phyloP scores from a whole-genome alignment of 2,113 vertebrate genomes.

The Pleuronectes platessa region DNA sequence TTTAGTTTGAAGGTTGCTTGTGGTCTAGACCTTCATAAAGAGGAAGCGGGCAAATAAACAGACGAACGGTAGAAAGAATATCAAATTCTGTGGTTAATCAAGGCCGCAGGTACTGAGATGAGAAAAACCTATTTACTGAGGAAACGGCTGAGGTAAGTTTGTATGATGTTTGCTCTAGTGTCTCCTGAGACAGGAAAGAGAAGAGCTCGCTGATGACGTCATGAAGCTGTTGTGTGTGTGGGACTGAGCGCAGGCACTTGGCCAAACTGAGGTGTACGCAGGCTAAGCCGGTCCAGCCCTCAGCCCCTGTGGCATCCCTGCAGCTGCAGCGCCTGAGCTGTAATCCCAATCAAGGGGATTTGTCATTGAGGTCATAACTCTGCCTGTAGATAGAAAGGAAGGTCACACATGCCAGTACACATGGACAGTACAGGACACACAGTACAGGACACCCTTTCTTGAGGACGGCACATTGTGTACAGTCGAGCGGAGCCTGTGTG shows the following conservation, averaged over 20 bases:
- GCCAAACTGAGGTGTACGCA: slow-evolving; percentile 38
- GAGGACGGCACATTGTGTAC: slow-evolving; percentile 16
- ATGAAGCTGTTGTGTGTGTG: not conserved
- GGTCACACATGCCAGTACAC: slow-evolving; percentile 7
- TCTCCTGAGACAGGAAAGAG: slow-evolving; percentile 2
- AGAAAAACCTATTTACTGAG: not conserved
- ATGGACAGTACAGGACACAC: not conserved
- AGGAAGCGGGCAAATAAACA: not conserved
- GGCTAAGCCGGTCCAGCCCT: slow-evolving; percentile 33
- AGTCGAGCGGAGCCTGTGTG: not conserved
- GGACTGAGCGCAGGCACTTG: slow-evolving; percentile 1
- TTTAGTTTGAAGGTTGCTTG: not conserved
- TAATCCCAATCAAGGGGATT: slow-evolving; percentile 78
- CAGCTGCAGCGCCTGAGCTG: slow-evolving; percentile 48
- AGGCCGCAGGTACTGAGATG: not conserved
- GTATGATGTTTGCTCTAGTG: no score
- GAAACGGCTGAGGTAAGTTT: not conserved
- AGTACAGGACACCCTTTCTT: not conserved
- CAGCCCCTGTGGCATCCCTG: slow-evolving; percentile 20
- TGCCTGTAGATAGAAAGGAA: slow-evolving; percentile 16
- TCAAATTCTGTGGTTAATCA: no score
- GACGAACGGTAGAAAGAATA: not conserved
- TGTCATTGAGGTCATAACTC: slow-evolving; percentile 66
- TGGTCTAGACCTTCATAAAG: not conserved
- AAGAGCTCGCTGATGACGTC: slow-evolving; percentile 10